Conservation (phyloP, 2,113 vertebrate genomes). For the Helogale parvula region DNA sequence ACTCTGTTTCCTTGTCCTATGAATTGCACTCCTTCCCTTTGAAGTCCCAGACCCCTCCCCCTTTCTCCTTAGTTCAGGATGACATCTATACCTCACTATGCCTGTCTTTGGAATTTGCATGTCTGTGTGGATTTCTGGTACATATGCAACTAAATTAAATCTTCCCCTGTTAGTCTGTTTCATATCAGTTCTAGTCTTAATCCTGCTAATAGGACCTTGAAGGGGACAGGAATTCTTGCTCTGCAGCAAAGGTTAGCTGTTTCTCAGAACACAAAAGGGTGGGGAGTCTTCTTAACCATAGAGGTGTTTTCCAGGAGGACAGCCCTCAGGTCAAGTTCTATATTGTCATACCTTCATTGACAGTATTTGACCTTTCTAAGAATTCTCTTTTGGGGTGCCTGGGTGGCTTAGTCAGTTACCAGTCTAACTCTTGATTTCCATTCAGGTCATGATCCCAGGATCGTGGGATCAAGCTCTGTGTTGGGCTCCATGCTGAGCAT, state of each 20-base stretch:
- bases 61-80: not conserved
- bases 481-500: no score
- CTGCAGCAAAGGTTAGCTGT: not conserved
- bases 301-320: not conserved
- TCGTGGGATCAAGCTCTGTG: no score
- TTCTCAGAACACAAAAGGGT: not conserved
- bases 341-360: not conserved
- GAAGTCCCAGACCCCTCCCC: not conserved
- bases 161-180: not conserved
- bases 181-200: not conserved
- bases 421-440: no score
- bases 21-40: not conserved
- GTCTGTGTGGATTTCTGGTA: not conserved
- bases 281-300: not conserved
- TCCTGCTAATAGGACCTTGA: not conserved
- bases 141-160: not conserved
- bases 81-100: not conserved
- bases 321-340: not conserved
- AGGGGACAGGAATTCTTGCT: not conserved
- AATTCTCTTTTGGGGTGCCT: not conserved
- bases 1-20: not conserved
- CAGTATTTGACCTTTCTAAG: not conserved
- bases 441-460: no score
- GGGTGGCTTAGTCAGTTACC: no score
- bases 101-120: not conserved